Evolutionary conservation across 1,140 invertebrate genomes (phyloP), one percentile per base, ranked within the genome.

Genomic region (Drosophila miranda): DNA sequence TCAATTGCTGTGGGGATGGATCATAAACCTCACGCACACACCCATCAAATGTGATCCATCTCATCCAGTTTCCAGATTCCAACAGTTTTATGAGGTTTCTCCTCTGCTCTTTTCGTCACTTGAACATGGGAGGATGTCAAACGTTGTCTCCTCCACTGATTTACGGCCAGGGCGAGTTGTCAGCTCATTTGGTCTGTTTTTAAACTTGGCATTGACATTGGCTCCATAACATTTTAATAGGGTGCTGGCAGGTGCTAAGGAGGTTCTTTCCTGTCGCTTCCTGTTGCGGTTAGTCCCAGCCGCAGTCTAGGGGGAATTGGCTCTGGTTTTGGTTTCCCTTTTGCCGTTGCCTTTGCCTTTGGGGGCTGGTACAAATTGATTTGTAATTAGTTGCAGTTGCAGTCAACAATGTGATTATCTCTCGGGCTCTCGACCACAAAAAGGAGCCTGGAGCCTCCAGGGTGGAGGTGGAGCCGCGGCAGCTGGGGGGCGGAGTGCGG

Each of bases 371-470:
- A 75, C 78, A 75, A 86, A 87, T 86, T 86, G 82, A 86, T 87
- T 87, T 87, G 82, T 86, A 86, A 86, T 86, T 86, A 86, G 82
- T 69, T 87, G 82, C 82, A 86, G 82, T 86, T 78, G 81, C 81
- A 86, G 77, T 81, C 81, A 84, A 87, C 77, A 77, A 59, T 78
- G 72, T 77, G 81, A 84, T 86, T 86, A 86, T 74, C 53, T 72
- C 64, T n/a, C n/a, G 46, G 68, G 48, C 73, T 51, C 70, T 51
- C 26, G 23, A 42, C 57, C 57, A 52, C 57, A 43, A 60, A 43
- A 60, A 26, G 58, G 23, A 38, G 14, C 3, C 3, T 2, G 16
- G 19, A 54, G 9, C 16, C 16, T 16, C 16, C 16, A 16, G 16
- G 16, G 16, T 16, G 16, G 16, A 16, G 30, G 2, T 9, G 60